phyloP scores from a whole-genome alignment of 2,113 vertebrate genomes.

The Poecile atricapillus region DNA sequence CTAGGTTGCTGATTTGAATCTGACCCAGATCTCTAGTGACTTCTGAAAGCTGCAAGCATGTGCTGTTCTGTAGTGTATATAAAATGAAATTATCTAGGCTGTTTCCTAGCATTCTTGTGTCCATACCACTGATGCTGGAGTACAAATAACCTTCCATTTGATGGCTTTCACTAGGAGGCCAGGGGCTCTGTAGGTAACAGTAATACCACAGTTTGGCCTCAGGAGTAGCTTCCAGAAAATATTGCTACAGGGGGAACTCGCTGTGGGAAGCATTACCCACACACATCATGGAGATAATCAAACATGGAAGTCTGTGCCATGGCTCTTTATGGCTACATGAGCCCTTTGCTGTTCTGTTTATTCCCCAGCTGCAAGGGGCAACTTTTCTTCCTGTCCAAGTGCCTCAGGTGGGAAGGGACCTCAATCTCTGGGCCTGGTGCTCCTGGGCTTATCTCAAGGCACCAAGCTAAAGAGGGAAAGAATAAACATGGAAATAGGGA shows the following conservation, averaged over 20 bases:
- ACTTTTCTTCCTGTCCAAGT: background rate
- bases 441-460: background rate
- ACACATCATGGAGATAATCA: background rate
- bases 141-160: background rate
- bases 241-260: fast-evolving
- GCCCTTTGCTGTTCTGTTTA: background rate
- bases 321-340: background rate
- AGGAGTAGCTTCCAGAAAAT: background rate
- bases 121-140: background rate
- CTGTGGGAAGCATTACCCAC: background rate
- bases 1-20: slow-evolving; percentile 67
- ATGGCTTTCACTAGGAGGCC: background rate
- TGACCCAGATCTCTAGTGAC: slow-evolving; percentile 65
- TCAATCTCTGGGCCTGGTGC: background rate
- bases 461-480: background rate
- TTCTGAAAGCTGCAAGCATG: slow-evolving; percentile 46
- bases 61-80: slow-evolving; percentile 31
- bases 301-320: background rate
- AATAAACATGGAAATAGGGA: background rate
- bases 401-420: background rate
- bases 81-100: slow-evolving; percentile 28
- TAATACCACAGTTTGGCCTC: background rate
- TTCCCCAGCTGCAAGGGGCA: background rate
- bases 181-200: background rate
- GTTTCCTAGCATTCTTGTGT: background rate